Conservation (phyloP, 2,888 invertebrate species). For the Pollenia labialis region DNA sequence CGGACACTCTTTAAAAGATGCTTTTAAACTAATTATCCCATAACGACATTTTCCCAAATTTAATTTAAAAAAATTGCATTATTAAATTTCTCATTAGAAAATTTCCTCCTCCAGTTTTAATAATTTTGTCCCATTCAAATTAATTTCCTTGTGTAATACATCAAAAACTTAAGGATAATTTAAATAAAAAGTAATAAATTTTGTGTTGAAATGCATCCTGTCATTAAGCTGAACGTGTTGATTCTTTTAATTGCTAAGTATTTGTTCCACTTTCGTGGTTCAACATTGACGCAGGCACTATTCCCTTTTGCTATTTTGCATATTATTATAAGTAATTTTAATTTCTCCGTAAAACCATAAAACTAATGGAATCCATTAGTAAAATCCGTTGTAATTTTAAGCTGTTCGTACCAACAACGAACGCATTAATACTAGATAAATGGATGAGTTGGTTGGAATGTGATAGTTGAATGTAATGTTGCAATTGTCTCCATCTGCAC, state of each 20-base stretch:
- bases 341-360: constrained; percentile 69
- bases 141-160: constrained; percentile 8
- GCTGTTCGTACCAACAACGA: constrained; percentile 6
- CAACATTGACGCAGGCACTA: constrained; percentile 27
- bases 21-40: no score
- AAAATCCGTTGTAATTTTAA: constrained; percentile 62
- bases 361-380: constrained; percentile 73
- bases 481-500: constrained; percentile 47
- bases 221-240: constrained; percentile 57
- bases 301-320: constrained; percentile 47
- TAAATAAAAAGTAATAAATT: constrained; percentile 2
- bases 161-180: constrained; percentile 19
- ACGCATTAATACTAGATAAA: constrained; percentile 6
- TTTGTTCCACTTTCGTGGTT: constrained; percentile 50
- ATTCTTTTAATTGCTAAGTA: constrained; percentile 62
- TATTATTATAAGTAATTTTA: constrained; percentile 71
- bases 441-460: constrained; percentile 13
- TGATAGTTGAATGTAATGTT: constrained; percentile 31
- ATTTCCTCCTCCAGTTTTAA: background rate
- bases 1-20: no score
- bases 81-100: background rate
- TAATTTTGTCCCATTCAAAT: background rate
- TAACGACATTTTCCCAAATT: no score
- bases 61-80: no score
- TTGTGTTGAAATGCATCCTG: constrained; percentile 21